These are phyloP conservation scores for Mnemiopsis leidyi DNA, from an alignment of 37 sponge, comb jelly and placozoan genomes.

Conservation along the genomic window DNA sequence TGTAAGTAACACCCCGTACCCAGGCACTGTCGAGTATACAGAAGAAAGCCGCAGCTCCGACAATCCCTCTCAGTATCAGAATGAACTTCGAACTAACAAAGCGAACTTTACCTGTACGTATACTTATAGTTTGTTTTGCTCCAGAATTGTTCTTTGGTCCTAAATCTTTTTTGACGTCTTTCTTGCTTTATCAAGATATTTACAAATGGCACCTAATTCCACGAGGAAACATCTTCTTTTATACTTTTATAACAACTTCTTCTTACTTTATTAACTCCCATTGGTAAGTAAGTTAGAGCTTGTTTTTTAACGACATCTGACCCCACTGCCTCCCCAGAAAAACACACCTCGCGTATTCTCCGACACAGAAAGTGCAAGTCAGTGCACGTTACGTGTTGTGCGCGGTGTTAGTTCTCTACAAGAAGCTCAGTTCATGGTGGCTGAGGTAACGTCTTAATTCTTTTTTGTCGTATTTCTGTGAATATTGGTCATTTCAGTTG, in stretches of 20 bases:
- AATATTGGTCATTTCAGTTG: too few species aligned
- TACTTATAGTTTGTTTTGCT: neutral
- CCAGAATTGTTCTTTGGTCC: too few species aligned
- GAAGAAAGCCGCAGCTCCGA: neutral
- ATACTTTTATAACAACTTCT: too few species aligned
- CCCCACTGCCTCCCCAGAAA: constrained; percentile 61
- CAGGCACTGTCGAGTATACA: neutral
- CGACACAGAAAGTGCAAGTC: constrained; percentile 64
- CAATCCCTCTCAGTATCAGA: constrained; percentile 13
- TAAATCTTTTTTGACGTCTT: too few species aligned
- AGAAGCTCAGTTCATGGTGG: constrained; percentile 64
- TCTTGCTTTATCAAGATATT: too few species aligned
- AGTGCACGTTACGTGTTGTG: constrained; percentile 54
- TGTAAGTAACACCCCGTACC: too few species aligned
- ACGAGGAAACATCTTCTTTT: too few species aligned
- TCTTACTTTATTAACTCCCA: too few species aligned
- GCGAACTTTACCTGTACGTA: constrained; percentile 39
- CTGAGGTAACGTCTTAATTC: constrained; percentile 18
- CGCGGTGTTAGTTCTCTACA: constrained; percentile 18
- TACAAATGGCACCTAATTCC: too few species aligned
- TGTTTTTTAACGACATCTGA: too few species aligned
- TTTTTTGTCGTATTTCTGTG: too few species aligned
- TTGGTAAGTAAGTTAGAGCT: too few species aligned
- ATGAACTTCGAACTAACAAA: constrained; percentile 16
- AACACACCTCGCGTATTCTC: constrained; percentile 64